Evolutionary conservation across 1,140 invertebrate genomes (phyloP), one percentile per base, ranked within the genome.

Genomic region (Berghia stephanieae): DNA sequence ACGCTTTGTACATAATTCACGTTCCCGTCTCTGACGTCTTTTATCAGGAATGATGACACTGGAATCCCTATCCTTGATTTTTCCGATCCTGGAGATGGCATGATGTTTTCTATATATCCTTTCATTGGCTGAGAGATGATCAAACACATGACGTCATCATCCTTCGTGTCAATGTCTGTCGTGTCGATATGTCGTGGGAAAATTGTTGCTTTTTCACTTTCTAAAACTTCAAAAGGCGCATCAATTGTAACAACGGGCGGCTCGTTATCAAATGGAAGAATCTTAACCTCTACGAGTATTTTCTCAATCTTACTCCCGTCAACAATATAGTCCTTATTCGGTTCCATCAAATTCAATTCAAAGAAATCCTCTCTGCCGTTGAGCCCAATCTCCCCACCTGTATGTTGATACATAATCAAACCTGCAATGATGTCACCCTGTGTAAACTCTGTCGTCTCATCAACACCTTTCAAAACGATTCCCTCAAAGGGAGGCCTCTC

Each of bases 1-100:
- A 90, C 83, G 78, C 89, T 90, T 69, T 91, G 90, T 21, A 90
- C 86, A 80, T 90, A 91, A 49, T 87, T 87, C 21, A 91, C 84
- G 44, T 86, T 79, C 3, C 84, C 85, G 21, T 81, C 42, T 8
- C 81, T 63, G 13, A 91, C 49, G 76, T 90, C 88, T 10, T 79
- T 67, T 36, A 86, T 79, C 34, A 80, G 83, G 77, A 90, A 90
- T 1, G 88, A 84, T 21, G 87, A 86, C 27, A 89, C 80, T 27
- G 89, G 86, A 8, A 87, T 83, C 3, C 89, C 89, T 38, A 75
- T 78, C 75, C 86, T 78, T 0, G 85, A 83, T 66, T 82, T 84
- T 75, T 89, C 87, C 1, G 88, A 89, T 4, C 89, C 89, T 0
- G 84, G 83, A 6, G 80, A 82, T 27, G 88, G 85, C 1, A 86